Conservation (phyloP, 2,797 vertebrate genomes). For the Schizopygopsis malacanthus region DNA sequence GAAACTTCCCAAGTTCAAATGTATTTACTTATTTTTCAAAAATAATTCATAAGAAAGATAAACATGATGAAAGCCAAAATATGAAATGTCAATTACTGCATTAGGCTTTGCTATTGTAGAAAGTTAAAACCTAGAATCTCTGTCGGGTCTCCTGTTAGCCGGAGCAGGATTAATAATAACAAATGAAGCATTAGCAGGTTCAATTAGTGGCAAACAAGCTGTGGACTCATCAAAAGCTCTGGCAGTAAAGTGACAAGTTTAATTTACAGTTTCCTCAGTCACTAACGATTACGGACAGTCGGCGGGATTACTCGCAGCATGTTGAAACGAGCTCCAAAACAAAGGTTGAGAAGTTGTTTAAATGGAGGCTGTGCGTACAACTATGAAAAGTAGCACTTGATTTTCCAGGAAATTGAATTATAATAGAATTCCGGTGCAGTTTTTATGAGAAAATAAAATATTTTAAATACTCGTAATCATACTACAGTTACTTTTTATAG, state of each 20-base stretch:
- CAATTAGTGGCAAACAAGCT: conserved; percentile 71
- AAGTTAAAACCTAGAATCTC: background rate
- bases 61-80: too few relatives aligned
- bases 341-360: background rate
- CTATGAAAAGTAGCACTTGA: background rate
- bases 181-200: conserved; percentile 65
- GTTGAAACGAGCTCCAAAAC: background rate
- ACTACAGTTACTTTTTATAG: too few relatives aligned
- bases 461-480: too few relatives aligned
- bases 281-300: background rate
- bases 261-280: background rate
- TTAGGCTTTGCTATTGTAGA: background rate
- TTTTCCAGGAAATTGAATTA: background rate
- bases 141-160: background rate
- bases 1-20: too few relatives aligned
- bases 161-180: background rate
- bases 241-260: background rate
- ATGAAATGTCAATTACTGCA: too few relatives aligned
- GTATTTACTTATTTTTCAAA: too few relatives aligned
- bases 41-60: too few relatives aligned
- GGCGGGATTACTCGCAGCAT: background rate
- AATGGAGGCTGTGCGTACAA: background rate
- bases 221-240: conserved; percentile 56
- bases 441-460: background rate
- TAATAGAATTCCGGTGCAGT: background rate